Conservation (phyloP, 2,888 invertebrate species). For the Deilephila porcellus region DNA sequence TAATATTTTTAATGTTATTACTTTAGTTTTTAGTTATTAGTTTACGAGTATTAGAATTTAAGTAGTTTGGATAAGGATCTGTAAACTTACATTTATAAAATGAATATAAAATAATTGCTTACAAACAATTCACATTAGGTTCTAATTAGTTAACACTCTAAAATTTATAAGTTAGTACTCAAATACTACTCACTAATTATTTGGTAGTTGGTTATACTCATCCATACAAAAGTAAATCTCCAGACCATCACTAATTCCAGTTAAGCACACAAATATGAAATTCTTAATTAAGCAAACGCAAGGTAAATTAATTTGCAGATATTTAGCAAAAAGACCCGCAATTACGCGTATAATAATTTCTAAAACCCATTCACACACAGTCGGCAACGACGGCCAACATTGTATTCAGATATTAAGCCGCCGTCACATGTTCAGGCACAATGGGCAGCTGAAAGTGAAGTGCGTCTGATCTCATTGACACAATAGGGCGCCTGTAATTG, state of each 20-base stretch:
- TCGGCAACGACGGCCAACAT: conserved; percentile 7
- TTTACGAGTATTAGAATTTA: too few species aligned
- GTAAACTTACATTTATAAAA: too few species aligned
- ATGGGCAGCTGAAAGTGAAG: conserved; percentile 38
- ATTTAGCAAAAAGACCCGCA: background rate
- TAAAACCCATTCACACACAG: conserved; percentile 2
- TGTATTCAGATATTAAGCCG: conserved; percentile 24
- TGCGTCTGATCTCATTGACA: conserved; percentile 53
- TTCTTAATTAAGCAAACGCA: background rate
- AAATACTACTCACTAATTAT: too few species aligned
- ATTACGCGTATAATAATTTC: conserved; percentile 3
- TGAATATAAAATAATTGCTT: too few species aligned
- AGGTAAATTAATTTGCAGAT: conserved; percentile 2
- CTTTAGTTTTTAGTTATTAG: too few species aligned
- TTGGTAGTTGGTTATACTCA: too few species aligned
- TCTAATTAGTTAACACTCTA: too few species aligned
- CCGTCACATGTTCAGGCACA: conserved; percentile 32
- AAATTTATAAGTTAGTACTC: too few species aligned
- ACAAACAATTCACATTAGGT: too few species aligned
- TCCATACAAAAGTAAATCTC: too few species aligned
- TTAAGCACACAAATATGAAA: background rate
- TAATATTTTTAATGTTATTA: too few species aligned
- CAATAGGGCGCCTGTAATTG: conserved; percentile 54
- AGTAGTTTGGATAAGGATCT: too few species aligned
- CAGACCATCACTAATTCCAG: background rate